These are phyloP conservation scores for honey bee (Apis mellifera) DNA, from an alignment of 1,140 invertebrate genomes.

Conservation along the genomic window DNA sequence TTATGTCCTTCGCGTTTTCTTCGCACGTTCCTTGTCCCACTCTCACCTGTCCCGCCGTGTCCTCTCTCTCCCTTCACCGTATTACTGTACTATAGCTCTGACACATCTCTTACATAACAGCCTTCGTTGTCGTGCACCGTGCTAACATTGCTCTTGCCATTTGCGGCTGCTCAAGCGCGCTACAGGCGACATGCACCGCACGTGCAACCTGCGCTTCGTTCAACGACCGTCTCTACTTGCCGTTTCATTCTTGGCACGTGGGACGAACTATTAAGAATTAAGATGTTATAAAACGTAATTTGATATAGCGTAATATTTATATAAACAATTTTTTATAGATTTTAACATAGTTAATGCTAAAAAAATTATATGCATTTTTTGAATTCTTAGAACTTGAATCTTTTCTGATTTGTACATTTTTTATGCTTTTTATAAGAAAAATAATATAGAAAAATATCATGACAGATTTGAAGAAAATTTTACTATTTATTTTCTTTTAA, in stretches of 20 bases:
- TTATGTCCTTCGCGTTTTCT: constrained; percentile 22
- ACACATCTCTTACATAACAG: constrained; percentile 66
- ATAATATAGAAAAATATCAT: no score
- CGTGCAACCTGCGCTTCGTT: constrained; percentile 55
- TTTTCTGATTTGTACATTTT: no score
- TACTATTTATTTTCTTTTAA: no score
- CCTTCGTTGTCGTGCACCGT: constrained; percentile 36
- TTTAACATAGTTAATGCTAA: no score
- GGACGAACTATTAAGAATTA: neutral
- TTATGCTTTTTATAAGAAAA: no score
- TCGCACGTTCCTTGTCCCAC: constrained; percentile 4
- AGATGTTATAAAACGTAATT: neutral
- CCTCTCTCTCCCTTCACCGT: neutral
- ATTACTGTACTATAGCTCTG: constrained; percentile 21
- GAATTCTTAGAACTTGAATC: no score
- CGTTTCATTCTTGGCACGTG: constrained; percentile 40
- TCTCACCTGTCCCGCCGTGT: neutral
- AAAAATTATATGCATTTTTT: no score
- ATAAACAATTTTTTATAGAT: no score
- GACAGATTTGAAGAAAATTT: no score
- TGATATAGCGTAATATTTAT: neutral
- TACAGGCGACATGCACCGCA: constrained; percentile 8
- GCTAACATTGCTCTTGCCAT: constrained; percentile 34
- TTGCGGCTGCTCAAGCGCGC: constrained; percentile 24
- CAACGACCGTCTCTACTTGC: constrained; percentile 43